phyloP scores from a whole-genome alignment of 2,888 invertebrate species.

The Poecilus cupreus region DNA sequence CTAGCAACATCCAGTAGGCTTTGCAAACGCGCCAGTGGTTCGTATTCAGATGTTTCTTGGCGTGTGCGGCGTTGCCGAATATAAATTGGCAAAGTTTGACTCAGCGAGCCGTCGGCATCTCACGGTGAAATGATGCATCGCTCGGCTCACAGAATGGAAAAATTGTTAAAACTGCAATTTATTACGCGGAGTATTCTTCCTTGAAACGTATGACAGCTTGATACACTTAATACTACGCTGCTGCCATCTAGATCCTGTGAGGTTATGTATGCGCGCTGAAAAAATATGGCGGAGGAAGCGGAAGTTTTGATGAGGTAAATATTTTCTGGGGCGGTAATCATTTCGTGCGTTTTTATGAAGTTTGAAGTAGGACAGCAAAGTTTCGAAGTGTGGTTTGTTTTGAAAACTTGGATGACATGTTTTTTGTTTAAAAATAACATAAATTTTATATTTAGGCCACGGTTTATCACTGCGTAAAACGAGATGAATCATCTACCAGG shows the following conservation, averaged over 20 bases:
- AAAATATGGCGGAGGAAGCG: background rate
- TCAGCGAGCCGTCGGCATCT: conserved; percentile 17
- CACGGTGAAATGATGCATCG: conserved; percentile 32
- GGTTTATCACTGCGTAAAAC: background rate
- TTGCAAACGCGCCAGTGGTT: background rate
- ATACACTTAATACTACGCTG: conserved; percentile 37
- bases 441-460: background rate
- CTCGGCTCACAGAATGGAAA: background rate
- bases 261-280: conserved; percentile 10
- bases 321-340: conserved; percentile 18
- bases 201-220: conserved; percentile 38
- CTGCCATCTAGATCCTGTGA: conserved; percentile 28
- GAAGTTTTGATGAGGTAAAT: conserved; percentile 25
- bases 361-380: background rate
- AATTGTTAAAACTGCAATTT: conserved; percentile 52
- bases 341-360: background rate
- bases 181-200: conserved; percentile 42
- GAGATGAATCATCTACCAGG: background rate
- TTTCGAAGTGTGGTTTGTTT: background rate
- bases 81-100: conserved; percentile 55
- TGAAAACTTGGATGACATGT: background rate
- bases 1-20: background rate
- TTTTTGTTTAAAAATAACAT: background rate
- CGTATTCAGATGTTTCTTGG: conserved; percentile 47
- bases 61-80: conserved; percentile 42